Percentiles rank a stretch among this genome's conserved stretches.
These are phyloP conservation scores for Perizoma flavofasciatum DNA, from an alignment of 2,888 invertebrate species.

Conservation along the genomic window DNA sequence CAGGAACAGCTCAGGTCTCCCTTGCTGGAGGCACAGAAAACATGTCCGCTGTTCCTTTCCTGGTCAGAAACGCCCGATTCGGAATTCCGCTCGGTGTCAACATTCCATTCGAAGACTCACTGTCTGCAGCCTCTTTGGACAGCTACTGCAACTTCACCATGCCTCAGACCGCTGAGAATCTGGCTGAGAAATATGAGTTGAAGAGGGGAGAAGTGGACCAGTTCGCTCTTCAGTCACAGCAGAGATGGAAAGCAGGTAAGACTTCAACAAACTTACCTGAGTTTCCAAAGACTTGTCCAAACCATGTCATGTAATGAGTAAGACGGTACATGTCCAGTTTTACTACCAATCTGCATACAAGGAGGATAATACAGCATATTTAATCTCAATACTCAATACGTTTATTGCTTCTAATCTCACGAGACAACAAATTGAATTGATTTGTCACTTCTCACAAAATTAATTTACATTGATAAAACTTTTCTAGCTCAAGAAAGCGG, in stretches of 20 bases:
- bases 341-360: no score
- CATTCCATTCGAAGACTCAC: conserved; percentile 91
- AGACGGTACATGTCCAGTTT: no score
- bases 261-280: neutral
- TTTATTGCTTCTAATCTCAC: no score
- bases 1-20: conserved; percentile 92
- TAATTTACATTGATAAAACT: neutral
- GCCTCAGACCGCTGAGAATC: conserved; percentile 97
- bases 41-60: conserved; percentile 96
- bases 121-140: conserved; percentile 90
- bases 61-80: conserved; percentile 92
- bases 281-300: no score
- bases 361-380: no score
- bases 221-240: conserved; percentile 93
- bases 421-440: no score
- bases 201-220: conserved; percentile 92
- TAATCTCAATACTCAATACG: no score
- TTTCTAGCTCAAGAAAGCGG: conserved; percentile 91
- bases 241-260: conserved; percentile 92
- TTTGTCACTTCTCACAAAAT: no score
- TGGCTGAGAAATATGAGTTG: conserved; percentile 92
- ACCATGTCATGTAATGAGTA: no score
- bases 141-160: conserved; percentile 95
- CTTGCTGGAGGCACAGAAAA: conserved; percentile 97
- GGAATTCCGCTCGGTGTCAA: conserved; percentile 92